Evolutionary conservation across 2,888 invertebrate species (phyloP).

Genomic region (Cetonia aurata): DNA sequence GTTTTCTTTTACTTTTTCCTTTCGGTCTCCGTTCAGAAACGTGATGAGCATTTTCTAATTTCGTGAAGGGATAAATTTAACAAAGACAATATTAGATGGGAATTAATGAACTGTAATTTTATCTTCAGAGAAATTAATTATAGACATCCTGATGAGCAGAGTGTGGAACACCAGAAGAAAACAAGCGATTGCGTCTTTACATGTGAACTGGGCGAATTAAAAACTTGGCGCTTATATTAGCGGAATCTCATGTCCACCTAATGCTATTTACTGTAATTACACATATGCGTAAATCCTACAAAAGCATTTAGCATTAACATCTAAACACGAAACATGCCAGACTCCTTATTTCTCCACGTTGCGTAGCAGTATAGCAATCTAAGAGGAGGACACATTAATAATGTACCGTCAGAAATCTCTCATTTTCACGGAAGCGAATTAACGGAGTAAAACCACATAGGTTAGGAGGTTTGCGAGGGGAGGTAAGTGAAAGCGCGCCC

Average conservation of each 20-base stretch:
- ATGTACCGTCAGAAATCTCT: conserved; percentile 52
- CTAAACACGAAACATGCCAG: not conserved
- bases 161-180: conserved; percentile 1
- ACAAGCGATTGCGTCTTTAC: not conserved
- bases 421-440: conserved; percentile 55
- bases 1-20: conserved; percentile 38
- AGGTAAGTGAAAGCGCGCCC: conserved; percentile 44
- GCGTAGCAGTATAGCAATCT: conserved; percentile 7
- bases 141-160: conserved; percentile 18
- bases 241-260: not conserved
- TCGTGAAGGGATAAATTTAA: conserved; percentile 31
- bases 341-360: not conserved
- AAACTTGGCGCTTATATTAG: not conserved
- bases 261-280: not conserved
- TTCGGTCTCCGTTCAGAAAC: conserved; percentile 26
- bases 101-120: conserved; percentile 31
- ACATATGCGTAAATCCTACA: not conserved
- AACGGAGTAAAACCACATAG: conserved; percentile 51
- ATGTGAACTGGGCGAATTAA: not conserved
- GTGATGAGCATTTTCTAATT: conserved; percentile 34
- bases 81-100: conserved; percentile 28
- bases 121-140: conserved; percentile 25
- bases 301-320: conserved; percentile 1
- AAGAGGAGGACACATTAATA: conserved; percentile 50
- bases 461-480: conserved; percentile 27